These are phyloP conservation scores for Leptopilina boulardi DNA, from an alignment of 1,140 invertebrate species.

Conservation along the genomic window DNA sequence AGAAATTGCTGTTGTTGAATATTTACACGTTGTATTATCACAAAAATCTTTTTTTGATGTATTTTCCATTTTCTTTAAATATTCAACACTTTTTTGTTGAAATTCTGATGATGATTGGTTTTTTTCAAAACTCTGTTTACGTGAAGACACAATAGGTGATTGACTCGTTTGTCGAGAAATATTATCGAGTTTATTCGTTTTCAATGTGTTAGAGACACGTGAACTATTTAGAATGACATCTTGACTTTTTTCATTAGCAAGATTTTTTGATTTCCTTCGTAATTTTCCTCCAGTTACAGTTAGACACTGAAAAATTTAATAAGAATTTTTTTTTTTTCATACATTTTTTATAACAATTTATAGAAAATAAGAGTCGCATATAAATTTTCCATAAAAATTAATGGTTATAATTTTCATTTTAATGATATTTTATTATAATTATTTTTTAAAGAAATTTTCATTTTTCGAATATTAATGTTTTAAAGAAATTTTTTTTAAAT, in stretches of 20 bases:
- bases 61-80: background rate
- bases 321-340: background rate
- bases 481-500: too few species aligned
- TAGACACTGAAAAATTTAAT: background rate
- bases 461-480: too few species aligned
- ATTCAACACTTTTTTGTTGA: background rate
- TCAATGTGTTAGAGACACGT: background rate
- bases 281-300: constrained; percentile 1
- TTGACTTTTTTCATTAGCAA: background rate
- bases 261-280: background rate
- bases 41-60: background rate
- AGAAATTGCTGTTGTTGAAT: background rate
- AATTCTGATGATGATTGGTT: background rate
- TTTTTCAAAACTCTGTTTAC: background rate
- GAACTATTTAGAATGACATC: background rate
- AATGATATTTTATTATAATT: too few species aligned
- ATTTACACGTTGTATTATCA: background rate
- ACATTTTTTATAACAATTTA: too few species aligned
- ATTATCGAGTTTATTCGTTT: background rate
- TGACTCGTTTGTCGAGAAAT: background rate
- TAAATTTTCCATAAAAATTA: too few species aligned
- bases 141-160: background rate
- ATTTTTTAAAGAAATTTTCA: too few species aligned
- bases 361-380: too few species aligned
- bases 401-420: too few species aligned